Conservation (phyloP, 2,113 vertebrate species). For the Thamnaconus septentrionalis region DNA sequence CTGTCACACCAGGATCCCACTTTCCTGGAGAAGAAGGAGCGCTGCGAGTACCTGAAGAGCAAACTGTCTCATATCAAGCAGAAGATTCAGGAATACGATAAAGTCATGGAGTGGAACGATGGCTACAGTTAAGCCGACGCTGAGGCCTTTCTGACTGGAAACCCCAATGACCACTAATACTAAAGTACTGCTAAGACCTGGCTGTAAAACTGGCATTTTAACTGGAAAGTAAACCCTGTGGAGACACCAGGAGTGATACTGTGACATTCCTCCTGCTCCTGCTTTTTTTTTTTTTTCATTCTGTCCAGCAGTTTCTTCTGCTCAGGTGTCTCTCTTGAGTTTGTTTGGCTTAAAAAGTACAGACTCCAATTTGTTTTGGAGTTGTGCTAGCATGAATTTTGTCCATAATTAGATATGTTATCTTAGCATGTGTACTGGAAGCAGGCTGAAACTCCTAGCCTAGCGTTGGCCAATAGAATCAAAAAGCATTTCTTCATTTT, state of each 20-base stretch:
- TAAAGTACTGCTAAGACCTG: not conserved
- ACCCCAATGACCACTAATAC: not conserved
- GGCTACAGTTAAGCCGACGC: slow-evolving; percentile 64
- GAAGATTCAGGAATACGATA: slow-evolving; percentile 96
- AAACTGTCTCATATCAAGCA: slow-evolving; percentile 98
- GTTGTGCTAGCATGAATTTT: too few species aligned
- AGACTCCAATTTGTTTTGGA: too few species aligned
- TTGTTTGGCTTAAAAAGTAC: too few species aligned
- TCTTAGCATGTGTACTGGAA: not conserved
- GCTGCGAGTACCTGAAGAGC: slow-evolving; percentile 96
- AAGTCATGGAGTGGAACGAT: slow-evolving; percentile 93
- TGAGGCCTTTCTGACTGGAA: too few species aligned
- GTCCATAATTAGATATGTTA: not conserved
- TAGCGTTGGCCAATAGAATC: too few species aligned
- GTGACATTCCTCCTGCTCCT: not conserved
- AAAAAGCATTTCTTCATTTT: too few species aligned
- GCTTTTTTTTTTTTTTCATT: too few species aligned
- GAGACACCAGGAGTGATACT: not conserved
- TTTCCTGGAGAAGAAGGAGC: slow-evolving; percentile 96
- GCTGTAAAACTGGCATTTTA: not conserved
- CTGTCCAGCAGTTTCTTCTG: too few species aligned
- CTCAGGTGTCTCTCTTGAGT: too few species aligned
- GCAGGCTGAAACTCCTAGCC: too few species aligned
- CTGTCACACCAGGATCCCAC: slow-evolving; percentile 82
- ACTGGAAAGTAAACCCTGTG: not conserved